Base-by-base conservation (phyloP, 1,140 invertebrate species). In the Hydropsyche tenuis region DNA sequence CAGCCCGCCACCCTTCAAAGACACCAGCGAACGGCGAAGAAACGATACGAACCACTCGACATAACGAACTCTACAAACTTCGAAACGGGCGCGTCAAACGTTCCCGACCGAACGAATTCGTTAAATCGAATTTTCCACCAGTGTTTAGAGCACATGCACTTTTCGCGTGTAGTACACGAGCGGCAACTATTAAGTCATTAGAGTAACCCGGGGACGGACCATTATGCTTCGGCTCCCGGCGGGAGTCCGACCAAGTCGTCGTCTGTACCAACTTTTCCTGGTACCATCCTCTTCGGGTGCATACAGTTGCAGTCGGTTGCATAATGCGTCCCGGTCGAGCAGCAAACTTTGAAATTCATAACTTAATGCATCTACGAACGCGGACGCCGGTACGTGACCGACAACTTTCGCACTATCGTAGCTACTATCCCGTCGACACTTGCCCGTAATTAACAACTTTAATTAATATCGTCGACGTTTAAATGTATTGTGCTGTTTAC, bases 321-420 rank as follows among this genome's bases (percentile, higher is more conserved):
- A 77, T 77, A 74, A 77, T 77, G 75, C 73, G 69, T 64, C 73
- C 30, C 30, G 64, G 69, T 71, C 74, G 74, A 77, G 75, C 66
- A 72, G 69, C 75, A 73, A 77, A 77, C 75, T 77, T 77, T 77
- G 75, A 73, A 74, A 77, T 77, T 74, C 75, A 77, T 77, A 77
- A 77, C 75, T 77, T 69, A 68, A 74, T 77, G 75, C 75, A 77
- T 72, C 64, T 70, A 64, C 22, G 63, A 69, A 72, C 74, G 73
- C 42, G 73, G 64, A 72, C 75, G 74, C 9, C 73, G 20, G 48
- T 73, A 77, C 75, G 75, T 77, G 75, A 77, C 75, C 75, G 72
- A 74, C 73, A 74, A 72, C 75, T 74, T 74, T 63, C 23, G 23
- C 30, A 2, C 18, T 51, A 56, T 70, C 51, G 9, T 66, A 51